Conservation (phyloP, 2,888 invertebrate species). For the Podabrus alpinus region DNA sequence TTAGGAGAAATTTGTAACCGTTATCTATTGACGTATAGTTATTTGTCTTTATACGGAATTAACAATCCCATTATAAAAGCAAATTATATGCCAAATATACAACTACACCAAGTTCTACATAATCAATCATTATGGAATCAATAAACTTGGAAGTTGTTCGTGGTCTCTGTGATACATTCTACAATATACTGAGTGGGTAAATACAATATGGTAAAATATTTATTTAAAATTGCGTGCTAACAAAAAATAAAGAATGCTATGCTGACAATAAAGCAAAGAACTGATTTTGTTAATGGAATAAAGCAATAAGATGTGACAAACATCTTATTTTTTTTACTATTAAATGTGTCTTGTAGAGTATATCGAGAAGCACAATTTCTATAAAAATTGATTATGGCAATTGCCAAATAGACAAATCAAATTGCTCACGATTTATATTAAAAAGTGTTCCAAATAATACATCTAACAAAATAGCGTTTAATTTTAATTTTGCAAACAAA, state of each 20-base stretch:
- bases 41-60: constrained; percentile 29
- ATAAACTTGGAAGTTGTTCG: background rate
- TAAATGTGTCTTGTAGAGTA: background rate
- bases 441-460: background rate
- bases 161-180: background rate
- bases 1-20: constrained; percentile 28
- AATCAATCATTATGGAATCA: background rate
- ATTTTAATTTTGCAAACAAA: background rate
- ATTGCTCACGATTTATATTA: background rate
- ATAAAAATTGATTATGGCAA: background rate
- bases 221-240: background rate
- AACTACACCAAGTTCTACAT: background rate
- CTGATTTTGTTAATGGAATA: constrained; percentile 1
- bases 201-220: background rate
- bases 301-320: constrained; percentile 1
- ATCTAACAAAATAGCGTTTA: background rate
- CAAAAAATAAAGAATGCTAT: background rate
- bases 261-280: background rate
- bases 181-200: background rate
- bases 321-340: background rate
- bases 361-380: background rate
- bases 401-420: background rate
- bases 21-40: constrained; percentile 23
- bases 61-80: constrained; percentile 16
- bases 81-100: constrained; percentile 3